Base-by-base conservation (phyloP, 2,888 invertebrate genomes). In the Microctonus hyperodae region DNA sequence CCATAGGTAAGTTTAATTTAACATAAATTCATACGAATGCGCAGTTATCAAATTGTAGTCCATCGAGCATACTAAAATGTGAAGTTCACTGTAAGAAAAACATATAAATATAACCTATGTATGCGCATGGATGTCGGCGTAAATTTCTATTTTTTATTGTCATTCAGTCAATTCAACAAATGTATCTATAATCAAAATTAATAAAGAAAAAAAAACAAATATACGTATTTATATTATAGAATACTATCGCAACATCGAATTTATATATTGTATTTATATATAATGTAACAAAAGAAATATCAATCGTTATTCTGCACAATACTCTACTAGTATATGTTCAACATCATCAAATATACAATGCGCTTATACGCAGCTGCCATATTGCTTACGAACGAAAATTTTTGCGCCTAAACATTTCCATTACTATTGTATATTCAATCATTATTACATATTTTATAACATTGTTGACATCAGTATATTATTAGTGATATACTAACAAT, bases 71-170 rank as follows among this genome's bases (percentile, higher is more conserved):
- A 44, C 7, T 9, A 44, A 44, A 20, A 16, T 16, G 44, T 44
- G 16, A 16, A n/a, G 16, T 16, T n/a, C 16, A 44, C 62, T 40
- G 67, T 65, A 65, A 44, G 55, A 56, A 68, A 69, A 72, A 74
- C 73, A 74, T 70, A 75, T 75, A 76, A 76, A 76, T 76, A 77
- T 76, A 76, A 76, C 75, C 73, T 73, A 71, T 70, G 72, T 70
- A 60, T 37, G 55, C 55, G 56, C 56, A 61, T 37, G 65, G 10
- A 31, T 57, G 44, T 60, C 65, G 33, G 44, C 57, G 56, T 62
- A 60, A 65, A 63, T 65, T 63, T 60, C 40, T 57, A 10, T 67
- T 56, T 20, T 64, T 67, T 44, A 44, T 57, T n/a, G n/a, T n/a
- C n/a, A n/a, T n/a, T n/a, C n/a, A n/a, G 67, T 64, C 60, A 64